Evolutionary conservation across 2,888 invertebrate species (phyloP).

Genomic region (Tenthredo scrophulariae): DNA sequence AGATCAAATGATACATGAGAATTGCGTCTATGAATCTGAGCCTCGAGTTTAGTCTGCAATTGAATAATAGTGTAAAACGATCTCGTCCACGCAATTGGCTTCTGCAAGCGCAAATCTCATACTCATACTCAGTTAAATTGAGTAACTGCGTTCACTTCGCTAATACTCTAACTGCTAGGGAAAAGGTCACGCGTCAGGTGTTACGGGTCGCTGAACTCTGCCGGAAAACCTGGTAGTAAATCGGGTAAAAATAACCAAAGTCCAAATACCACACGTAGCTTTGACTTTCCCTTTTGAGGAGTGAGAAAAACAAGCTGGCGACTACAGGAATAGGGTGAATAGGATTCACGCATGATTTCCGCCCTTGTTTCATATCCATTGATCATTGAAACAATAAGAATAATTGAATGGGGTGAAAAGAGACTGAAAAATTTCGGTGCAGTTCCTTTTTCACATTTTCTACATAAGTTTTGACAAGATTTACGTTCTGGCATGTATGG

Average conservation of each 20-base stretch:
- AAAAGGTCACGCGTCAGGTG: conserved; percentile 39
- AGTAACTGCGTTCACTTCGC: neutral
- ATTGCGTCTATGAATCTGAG: neutral
- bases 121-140: neutral
- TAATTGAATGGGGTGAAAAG: neutral
- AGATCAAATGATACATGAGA: neutral
- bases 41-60: neutral
- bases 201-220: conserved; percentile 33
- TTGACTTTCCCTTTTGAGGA: neutral
- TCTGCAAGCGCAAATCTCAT: neutral
- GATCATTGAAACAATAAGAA: neutral
- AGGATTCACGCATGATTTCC: neutral
- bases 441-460: neutral
- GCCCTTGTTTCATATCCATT: neutral
- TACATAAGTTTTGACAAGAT: neutral
- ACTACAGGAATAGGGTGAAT: neutral
- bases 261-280: neutral
- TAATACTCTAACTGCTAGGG: neutral
- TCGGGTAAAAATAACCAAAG: conserved; percentile 41
- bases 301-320: neutral
- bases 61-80: neutral
- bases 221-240: neutral
- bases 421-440: neutral
- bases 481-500: neutral
- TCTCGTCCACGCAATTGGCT: neutral